Percentiles rank a stretch among this genome's conserved stretches.
Conservation (phyloP, 2,113 vertebrate genomes). For the Carlito syrichta region DNA sequence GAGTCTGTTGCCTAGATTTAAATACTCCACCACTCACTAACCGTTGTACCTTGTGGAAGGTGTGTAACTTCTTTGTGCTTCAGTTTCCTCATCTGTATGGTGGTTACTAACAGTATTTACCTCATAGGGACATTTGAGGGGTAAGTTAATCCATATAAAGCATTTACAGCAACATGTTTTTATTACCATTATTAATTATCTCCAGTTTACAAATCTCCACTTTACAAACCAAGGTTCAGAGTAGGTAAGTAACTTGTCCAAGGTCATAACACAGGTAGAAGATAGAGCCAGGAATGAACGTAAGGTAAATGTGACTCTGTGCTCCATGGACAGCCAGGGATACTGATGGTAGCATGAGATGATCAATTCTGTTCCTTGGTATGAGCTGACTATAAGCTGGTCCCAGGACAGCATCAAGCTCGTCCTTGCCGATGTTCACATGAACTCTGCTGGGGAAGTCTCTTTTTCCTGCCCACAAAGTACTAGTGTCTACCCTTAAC, state of each 20-base stretch:
- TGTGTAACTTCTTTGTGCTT: not conserved
- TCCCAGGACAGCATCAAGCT: not conserved
- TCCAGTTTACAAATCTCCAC: constrained; percentile 7
- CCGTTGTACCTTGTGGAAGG: not conserved
- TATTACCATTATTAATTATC: constrained; percentile 11
- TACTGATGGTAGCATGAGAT: not conserved
- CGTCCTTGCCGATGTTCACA: not conserved
- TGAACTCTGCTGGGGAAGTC: not conserved
- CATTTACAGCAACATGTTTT: not conserved
- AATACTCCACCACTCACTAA: not conserved
- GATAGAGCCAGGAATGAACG: not conserved
- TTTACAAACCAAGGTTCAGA: constrained; percentile 29
- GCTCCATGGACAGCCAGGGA: not conserved
- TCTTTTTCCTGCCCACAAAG: not conserved
- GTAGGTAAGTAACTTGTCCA: not conserved
- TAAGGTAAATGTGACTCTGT: not conserved
- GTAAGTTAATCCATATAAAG: not conserved
- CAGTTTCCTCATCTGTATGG: not conserved
- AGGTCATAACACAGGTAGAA: not conserved
- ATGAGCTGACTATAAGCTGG: not conserved
- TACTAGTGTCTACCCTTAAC: not conserved
- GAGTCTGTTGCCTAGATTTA: not conserved
- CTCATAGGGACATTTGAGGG: not conserved
- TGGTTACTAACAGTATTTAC: not conserved
- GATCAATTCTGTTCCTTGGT: not conserved